Conservation (phyloP, 2,113 vertebrate genomes). For the Lampris megalopsis region DNA sequence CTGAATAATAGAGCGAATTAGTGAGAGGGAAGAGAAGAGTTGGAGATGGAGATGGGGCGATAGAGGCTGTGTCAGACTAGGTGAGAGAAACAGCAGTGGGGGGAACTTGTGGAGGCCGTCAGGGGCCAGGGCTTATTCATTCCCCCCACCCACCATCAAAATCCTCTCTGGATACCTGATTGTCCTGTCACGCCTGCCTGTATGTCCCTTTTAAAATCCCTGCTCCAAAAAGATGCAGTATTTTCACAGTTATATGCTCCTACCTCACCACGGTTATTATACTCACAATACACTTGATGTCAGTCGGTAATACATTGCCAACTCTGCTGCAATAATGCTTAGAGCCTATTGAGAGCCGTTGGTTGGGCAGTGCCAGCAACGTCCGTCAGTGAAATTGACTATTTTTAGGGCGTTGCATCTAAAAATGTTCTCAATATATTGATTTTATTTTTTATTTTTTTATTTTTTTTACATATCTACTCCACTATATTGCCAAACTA, state of each 20-base stretch:
- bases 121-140: slow-evolving; percentile 19
- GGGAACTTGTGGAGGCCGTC: slow-evolving; percentile 26
- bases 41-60: background rate
- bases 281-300: slow-evolving; percentile 15
- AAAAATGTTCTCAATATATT: too few relatives aligned
- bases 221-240: slow-evolving; percentile 33
- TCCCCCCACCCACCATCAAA: slow-evolving; percentile 7
- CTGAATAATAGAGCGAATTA: background rate
- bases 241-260: slow-evolving; percentile 17
- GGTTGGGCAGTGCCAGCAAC: background rate
- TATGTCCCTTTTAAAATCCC: slow-evolving; percentile 42
- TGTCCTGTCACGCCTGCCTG: slow-evolving; percentile 52
- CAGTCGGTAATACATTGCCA: slow-evolving; percentile 4
- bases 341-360: background rate
- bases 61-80: background rate
- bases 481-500: too few relatives aligned
- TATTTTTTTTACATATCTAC: too few relatives aligned
- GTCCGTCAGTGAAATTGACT: too few relatives aligned
- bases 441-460: too few relatives aligned
- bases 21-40: slow-evolving; percentile 13
- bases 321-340: background rate
- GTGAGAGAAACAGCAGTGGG: slow-evolving; percentile 49
- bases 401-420: background rate
- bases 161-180: slow-evolving; percentile 41
- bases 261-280: slow-evolving; percentile 26